Conservation (phyloP, 2,888 invertebrate genomes). For the Arctia plantaginis region DNA sequence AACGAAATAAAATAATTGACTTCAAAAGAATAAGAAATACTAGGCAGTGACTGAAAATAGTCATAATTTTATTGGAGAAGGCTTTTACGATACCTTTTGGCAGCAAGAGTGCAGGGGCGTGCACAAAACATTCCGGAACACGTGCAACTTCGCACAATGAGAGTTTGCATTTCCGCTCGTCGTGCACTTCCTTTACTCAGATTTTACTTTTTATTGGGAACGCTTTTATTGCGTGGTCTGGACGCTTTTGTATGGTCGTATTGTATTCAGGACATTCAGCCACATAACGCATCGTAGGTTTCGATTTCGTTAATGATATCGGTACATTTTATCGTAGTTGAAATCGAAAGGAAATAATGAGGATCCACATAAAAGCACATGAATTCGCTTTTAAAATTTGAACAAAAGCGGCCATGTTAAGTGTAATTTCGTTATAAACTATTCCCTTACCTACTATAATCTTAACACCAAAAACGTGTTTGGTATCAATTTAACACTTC, state of each 20-base stretch:
- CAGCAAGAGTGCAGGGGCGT: constrained; percentile 67
- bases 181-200: constrained; percentile 84
- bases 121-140: constrained; percentile 83
- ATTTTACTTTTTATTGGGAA: constrained; percentile 83
- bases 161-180: constrained; percentile 86
- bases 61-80: constrained; percentile 61
- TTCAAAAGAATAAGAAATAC: constrained; percentile 1
- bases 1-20: background rate
- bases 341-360: constrained; percentile 81
- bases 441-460: constrained; percentile 49
- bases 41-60: constrained; percentile 64
- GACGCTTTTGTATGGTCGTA: constrained; percentile 74
- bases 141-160: constrained; percentile 85
- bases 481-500: constrained; percentile 67
- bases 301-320: constrained; percentile 86
- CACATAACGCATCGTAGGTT: constrained; percentile 83
- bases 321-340: constrained; percentile 76
- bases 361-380: constrained; percentile 45
- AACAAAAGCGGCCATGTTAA: constrained; percentile 34
- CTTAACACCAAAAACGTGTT: constrained; percentile 65
- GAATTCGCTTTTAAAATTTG: constrained; percentile 53
- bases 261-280: constrained; percentile 81
- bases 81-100: constrained; percentile 69
- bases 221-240: constrained; percentile 80
- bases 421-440: constrained; percentile 47